Conservation (phyloP, 2,888 invertebrate species). For the Kuschelorhynchus macadamiae region DNA sequence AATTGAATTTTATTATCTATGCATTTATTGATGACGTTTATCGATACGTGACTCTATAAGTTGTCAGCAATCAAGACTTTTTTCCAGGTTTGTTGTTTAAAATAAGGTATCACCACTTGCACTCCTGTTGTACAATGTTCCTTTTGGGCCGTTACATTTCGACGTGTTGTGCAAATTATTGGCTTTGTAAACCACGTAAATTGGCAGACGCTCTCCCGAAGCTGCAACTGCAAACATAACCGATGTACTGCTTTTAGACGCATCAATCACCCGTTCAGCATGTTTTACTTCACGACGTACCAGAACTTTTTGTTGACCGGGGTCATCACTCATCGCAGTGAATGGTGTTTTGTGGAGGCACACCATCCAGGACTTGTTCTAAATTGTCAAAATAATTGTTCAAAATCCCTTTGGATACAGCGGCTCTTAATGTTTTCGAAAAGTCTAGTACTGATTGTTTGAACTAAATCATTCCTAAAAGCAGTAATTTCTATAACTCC, state of each 20-base stretch:
- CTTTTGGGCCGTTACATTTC: constrained; percentile 6
- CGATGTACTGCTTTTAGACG: constrained; percentile 1
- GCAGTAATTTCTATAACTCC: too few relatives aligned
- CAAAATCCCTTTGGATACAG: constrained; percentile 7
- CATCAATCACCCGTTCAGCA: constrained; percentile 10
- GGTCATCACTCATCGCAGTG: constrained; percentile 13
- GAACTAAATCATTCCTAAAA: too few relatives aligned
- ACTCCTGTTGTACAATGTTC: too few relatives aligned
- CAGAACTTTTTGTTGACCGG: constrained; percentile 11
- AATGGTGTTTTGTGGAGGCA: constrained; percentile 6
- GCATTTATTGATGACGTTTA: too few relatives aligned
- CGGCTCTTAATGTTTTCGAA: constrained; percentile 44
- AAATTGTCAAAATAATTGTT: constrained; percentile 1
- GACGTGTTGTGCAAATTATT: constrained; percentile 11
- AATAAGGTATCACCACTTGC: too few relatives aligned
- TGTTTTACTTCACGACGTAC: constrained; percentile 4
- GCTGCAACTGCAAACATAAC: constrained; percentile 21
- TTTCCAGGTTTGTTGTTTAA: too few relatives aligned
- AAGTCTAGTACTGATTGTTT: constrained; percentile 33
- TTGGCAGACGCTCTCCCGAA: constrained; percentile 3
- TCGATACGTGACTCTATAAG: too few relatives aligned
- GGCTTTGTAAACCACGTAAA: constrained; percentile 17
- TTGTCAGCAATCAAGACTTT: too few relatives aligned
- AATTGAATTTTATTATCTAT: too few relatives aligned
- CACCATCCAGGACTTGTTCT: background rate